phyloP scores from a whole-genome alignment of 92 coral and sea anemone genomes.

The Heliopora coerulea region DNA sequence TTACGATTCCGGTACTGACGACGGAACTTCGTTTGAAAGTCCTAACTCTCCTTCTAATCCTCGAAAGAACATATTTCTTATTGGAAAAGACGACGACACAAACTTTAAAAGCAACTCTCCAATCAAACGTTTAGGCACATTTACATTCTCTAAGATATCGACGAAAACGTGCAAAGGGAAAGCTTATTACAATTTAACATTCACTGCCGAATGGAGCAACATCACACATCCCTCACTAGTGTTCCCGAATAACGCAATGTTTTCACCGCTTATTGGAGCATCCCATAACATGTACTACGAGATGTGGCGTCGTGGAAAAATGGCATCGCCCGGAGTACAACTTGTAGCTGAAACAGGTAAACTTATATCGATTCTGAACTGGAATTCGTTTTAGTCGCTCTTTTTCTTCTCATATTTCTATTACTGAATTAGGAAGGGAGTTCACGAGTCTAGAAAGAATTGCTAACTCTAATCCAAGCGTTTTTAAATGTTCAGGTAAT shows the following conservation, averaged over 20 bases:
- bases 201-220: conserved; percentile 51
- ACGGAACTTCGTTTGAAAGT: conserved; percentile 27
- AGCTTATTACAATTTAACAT: conserved; percentile 46
- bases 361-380: too few relatives aligned
- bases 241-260: conserved; percentile 36
- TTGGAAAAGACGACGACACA: conserved; percentile 15
- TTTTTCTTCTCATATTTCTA: not conserved
- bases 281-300: conserved; percentile 56
- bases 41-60: conserved; percentile 1
- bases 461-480: too few relatives aligned
- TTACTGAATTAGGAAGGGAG: too few relatives aligned
- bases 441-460: too few relatives aligned
- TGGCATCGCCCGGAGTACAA: conserved; percentile 55
- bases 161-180: conserved; percentile 48
- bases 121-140: conserved; percentile 21
- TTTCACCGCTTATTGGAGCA: conserved; percentile 59
- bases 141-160: conserved; percentile 2
- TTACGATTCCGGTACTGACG: conserved; percentile 16
- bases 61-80: conserved; percentile 7
- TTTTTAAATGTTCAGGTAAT: not conserved
- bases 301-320: conserved; percentile 53
- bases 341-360: conserved; percentile 58
- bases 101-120: conserved; percentile 28
- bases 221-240: conserved; percentile 46
- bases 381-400: too few relatives aligned